A percentile compares a stretch with the other conserved stretches of the same genome.
These are phyloP conservation scores for Linyphia triangularis DNA, from an alignment of 2,888 invertebrate genomes.

Conservation along the genomic window DNA sequence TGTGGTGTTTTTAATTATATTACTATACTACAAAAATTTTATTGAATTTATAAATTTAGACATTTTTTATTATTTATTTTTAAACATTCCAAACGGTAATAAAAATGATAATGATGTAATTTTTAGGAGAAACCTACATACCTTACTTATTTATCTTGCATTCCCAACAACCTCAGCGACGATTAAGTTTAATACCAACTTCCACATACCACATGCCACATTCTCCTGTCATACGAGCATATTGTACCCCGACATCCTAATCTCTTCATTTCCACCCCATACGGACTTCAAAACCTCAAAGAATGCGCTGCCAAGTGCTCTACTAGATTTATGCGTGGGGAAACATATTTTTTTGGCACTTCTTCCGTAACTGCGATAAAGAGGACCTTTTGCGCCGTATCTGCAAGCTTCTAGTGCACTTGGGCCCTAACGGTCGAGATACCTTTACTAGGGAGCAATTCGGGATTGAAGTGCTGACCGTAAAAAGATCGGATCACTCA, in stretches of 20 bases:
- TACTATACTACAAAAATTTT: too few species aligned
- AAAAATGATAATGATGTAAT: background rate
- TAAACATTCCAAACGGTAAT: background rate
- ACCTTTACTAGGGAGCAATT: background rate
- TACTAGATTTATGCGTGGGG: conserved; percentile 26
- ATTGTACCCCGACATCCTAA: conserved; percentile 15
- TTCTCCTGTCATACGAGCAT: background rate
- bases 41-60: too few species aligned
- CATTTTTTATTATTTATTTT: too few species aligned
- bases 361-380: conserved; percentile 37
- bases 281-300: conserved; percentile 5
- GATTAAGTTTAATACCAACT: background rate
- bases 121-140: background rate
- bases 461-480: conserved; percentile 6
- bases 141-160: background rate
- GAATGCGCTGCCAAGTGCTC: conserved; percentile 34
- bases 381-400: conserved; percentile 37
- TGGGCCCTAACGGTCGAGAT: conserved; percentile 3
- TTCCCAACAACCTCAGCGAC: background rate
- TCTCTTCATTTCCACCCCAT: conserved; percentile 13
- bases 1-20: too few species aligned
- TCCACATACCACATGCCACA: background rate
- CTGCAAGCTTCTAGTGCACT: conserved; percentile 13
- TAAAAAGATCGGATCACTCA: background rate
- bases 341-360: conserved; percentile 39